A percentile compares a stretch with the other conserved stretches of the same genome.
Evolutionary conservation across 2,888 invertebrate species (phyloP).

Genomic region (Lysandra coridon): DNA sequence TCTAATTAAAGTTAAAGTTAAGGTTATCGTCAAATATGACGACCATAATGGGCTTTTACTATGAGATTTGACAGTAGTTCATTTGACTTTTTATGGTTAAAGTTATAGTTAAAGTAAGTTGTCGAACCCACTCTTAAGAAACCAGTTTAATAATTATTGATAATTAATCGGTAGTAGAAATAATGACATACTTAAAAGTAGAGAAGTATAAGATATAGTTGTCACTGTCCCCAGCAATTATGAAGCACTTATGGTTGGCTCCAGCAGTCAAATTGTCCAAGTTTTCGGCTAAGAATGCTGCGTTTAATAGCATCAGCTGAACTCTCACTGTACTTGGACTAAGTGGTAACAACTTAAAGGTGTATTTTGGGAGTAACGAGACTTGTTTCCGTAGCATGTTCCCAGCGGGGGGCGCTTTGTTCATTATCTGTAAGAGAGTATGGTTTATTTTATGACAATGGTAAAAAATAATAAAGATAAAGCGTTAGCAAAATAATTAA

Average conservation of each 20-base stretch:
- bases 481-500: no score
- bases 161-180: not conserved
- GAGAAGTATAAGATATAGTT: slow-evolving; percentile 81
- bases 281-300: slow-evolving; percentile 64
- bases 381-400: slow-evolving; percentile 83
- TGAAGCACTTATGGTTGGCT: slow-evolving; percentile 73
- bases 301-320: slow-evolving; percentile 66
- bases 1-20: no score
- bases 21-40: no score
- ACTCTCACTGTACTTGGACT: slow-evolving; percentile 58
- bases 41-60: no score
- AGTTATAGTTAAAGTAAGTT: no score
- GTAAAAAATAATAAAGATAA: no score
- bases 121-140: no score
- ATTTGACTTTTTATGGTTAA: no score
- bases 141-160: no score
- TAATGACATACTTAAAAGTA: slow-evolving; percentile 74
- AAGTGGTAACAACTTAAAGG: slow-evolving; percentile 61
- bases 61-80: no score
- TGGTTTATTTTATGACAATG: not conserved
- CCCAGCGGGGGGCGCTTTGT: slow-evolving; percentile 87
- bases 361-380: slow-evolving; percentile 82
- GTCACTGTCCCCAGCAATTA: slow-evolving; percentile 84
- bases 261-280: slow-evolving; percentile 71
- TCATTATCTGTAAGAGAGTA: slow-evolving; percentile 80